phyloP scores from a whole-genome alignment of 2,797 vertebrate species.

The Lacerta agilis region DNA sequence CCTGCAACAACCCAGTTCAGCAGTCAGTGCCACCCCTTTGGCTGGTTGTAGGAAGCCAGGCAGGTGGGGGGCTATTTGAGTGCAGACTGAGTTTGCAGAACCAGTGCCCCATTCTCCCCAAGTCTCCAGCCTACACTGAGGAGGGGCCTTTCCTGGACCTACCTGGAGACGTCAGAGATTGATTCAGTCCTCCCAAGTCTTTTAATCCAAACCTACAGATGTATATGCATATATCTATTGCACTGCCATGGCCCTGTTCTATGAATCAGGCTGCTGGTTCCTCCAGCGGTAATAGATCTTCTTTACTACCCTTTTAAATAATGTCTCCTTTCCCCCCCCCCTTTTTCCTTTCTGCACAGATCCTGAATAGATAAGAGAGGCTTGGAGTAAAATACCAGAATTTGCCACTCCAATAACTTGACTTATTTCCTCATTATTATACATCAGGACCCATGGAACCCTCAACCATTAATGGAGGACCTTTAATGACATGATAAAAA shows the following conservation, averaged over 20 bases:
- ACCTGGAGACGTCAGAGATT: too few relatives aligned
- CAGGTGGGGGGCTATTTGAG: too few relatives aligned
- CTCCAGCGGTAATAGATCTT: not conserved
- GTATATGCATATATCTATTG: not conserved
- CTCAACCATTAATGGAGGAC: constrained; percentile 19
- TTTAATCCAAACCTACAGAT: not conserved
- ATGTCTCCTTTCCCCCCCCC: not conserved
- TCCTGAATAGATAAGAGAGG: not conserved
- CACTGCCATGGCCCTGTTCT: not conserved
- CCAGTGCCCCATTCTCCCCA: not conserved
- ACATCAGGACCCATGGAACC: not conserved
- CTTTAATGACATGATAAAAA: constrained; percentile 24
- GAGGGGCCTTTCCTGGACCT: not conserved
- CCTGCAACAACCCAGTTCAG: too few relatives aligned
- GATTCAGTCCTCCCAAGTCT: not conserved
- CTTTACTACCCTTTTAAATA: constrained; percentile 4
- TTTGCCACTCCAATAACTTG: not conserved
- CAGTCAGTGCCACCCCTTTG: too few relatives aligned
- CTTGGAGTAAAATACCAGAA: not conserved
- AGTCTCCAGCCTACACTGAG: not conserved
- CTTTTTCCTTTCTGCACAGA: not conserved
- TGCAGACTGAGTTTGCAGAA: too few relatives aligned
- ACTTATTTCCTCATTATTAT: constrained; percentile 23
- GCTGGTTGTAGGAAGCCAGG: too few relatives aligned
- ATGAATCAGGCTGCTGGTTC: not conserved